Percentiles rank a stretch among this genome's conserved stretches.
These are phyloP conservation scores for Carettochelys insculpta DNA, from an alignment of 2,113 vertebrate species.

Conservation along the genomic window DNA sequence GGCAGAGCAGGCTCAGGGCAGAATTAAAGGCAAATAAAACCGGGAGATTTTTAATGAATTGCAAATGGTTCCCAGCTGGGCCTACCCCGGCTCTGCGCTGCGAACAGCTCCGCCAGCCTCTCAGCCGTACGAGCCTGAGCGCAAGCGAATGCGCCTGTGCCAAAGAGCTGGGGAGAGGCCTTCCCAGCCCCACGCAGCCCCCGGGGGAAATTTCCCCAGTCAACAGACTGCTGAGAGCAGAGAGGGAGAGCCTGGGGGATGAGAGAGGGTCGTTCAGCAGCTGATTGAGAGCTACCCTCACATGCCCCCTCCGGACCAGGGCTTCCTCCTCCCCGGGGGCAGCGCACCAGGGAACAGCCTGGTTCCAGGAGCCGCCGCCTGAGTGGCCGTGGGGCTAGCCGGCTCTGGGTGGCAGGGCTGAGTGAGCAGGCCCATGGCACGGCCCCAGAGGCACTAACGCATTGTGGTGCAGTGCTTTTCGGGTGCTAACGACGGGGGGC, in stretches of 20 bases:
- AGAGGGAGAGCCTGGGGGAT: background rate
- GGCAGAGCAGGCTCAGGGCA: slow-evolving; percentile 10
- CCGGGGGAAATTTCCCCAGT: background rate
- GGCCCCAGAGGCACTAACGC: background rate
- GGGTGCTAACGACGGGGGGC: background rate
- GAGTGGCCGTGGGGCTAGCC: background rate
- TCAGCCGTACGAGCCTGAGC: background rate
- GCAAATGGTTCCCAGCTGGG: slow-evolving; percentile 61
- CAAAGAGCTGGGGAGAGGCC: background rate
- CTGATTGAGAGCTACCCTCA: background rate
- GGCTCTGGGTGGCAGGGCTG: background rate
- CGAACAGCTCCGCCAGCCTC: background rate
- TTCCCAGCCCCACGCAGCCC: no score
- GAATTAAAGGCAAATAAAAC: slow-evolving; percentile 15
- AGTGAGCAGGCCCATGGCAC: background rate
- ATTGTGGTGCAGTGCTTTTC: background rate
- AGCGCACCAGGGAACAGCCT: no score
- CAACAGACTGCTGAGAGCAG: background rate
- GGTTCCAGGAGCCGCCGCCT: background rate
- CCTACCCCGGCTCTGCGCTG: background rate
- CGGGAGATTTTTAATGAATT: slow-evolving; percentile 41
- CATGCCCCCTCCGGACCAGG: background rate
- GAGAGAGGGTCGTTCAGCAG: background rate
- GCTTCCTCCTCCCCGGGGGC: background rate
- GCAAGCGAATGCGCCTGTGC: background rate